phyloP scores from a whole-genome alignment of 2,888 invertebrate species.

The Volucella bombylans region DNA sequence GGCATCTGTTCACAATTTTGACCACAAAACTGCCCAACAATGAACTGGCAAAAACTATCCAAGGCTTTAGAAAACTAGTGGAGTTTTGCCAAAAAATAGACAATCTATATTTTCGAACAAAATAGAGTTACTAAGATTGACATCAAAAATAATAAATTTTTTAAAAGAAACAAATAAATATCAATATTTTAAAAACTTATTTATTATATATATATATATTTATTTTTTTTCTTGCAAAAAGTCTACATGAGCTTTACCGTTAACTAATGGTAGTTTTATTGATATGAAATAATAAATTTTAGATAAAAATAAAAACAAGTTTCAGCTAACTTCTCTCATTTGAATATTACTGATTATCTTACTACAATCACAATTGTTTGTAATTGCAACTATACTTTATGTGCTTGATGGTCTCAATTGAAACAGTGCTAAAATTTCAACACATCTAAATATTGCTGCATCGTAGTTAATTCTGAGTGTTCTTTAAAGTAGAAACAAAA shows the following conservation, averaged over 20 bases:
- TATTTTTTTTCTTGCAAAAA: too few species aligned
- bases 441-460: background rate
- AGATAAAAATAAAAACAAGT: background rate
- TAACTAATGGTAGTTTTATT: slow-evolving; percentile 7
- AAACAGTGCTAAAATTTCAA: background rate
- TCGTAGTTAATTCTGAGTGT: background rate
- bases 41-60: slow-evolving; percentile 90
- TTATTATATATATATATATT: too few species aligned
- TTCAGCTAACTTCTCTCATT: background rate
- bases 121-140: slow-evolving; percentile 1
- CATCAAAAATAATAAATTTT: too few species aligned
- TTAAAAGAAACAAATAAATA: too few species aligned
- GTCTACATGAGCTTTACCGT: too few species aligned
- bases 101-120: slow-evolving; percentile 86
- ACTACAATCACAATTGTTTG: background rate
- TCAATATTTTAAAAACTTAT: too few species aligned
- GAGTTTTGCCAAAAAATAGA: slow-evolving; percentile 93
- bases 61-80: slow-evolving; percentile 89
- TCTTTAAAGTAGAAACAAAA: background rate
- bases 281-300: slow-evolving; percentile 1
- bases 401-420: background rate
- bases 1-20: slow-evolving; percentile 96
- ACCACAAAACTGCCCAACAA: slow-evolving; percentile 94
- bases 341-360: background rate
- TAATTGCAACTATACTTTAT: background rate